phyloP scores from a whole-genome alignment of 1,140 invertebrate species.

The Potamilus streckersoni region DNA sequence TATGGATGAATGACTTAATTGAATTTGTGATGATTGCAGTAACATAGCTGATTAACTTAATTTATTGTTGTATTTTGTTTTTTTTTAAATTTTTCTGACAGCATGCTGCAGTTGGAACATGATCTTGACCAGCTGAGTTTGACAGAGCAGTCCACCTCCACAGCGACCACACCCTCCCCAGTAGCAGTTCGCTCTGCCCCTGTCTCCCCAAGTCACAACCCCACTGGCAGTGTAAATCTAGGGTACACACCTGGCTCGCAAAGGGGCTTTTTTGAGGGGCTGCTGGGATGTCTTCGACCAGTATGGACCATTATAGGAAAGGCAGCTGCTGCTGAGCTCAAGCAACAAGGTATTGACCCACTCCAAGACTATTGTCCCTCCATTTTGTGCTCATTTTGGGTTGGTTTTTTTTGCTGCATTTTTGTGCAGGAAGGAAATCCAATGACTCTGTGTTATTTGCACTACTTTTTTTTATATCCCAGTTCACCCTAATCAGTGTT shows the following conservation, averaged over 20 bases:
- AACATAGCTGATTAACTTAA: background rate
- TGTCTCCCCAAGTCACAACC: constrained; percentile 52
- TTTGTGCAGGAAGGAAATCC: too few species aligned
- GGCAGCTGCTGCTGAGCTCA: constrained; percentile 77
- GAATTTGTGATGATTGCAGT: too few species aligned
- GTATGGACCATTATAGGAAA: constrained; percentile 88
- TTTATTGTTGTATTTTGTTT: background rate
- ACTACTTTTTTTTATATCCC: too few species aligned
- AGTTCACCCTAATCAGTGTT: too few species aligned
- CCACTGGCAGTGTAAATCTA: constrained; percentile 44
- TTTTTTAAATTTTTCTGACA: constrained; percentile 31
- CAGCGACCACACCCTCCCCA: constrained; percentile 46
- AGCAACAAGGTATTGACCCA: constrained; percentile 66
- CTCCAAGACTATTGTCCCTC: background rate
- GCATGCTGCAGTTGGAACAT: constrained; percentile 62
- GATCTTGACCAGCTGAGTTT: constrained; percentile 57
- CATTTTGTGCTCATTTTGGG: background rate
- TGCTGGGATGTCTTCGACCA: constrained; percentile 87
- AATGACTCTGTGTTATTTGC: too few species aligned
- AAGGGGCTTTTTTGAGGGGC: constrained; percentile 81
- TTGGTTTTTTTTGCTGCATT: background rate
- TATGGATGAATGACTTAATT: too few species aligned
- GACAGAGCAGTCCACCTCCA: constrained; percentile 50
- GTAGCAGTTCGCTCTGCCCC: constrained; percentile 58
- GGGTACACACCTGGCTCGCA: constrained; percentile 42